A percentile compares a stretch with the other conserved stretches of the same genome.
These are phyloP conservation scores for Ptychobarbus kaznakovi DNA, from an alignment of 2,797 vertebrate species.

Conservation along the genomic window DNA sequence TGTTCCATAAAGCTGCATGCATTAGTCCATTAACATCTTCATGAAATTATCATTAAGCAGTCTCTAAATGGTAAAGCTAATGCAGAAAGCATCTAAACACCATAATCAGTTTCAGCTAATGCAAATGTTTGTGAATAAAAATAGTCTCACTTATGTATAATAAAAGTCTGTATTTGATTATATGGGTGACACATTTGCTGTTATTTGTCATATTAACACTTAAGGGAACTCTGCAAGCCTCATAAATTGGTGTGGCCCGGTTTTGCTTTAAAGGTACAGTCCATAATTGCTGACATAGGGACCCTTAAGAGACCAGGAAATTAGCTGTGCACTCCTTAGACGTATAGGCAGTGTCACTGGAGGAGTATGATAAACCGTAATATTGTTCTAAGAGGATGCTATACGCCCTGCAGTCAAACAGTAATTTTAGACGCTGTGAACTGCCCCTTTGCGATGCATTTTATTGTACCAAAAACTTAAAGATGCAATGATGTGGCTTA, in stretches of 20 bases:
- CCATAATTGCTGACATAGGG: constrained; percentile 17
- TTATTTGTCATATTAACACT: constrained; percentile 19
- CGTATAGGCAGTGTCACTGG: constrained; percentile 22
- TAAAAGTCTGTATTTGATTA: constrained; percentile 25
- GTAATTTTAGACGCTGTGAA: not conserved
- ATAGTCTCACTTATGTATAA: constrained; percentile 21
- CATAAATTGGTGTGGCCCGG: constrained; percentile 2
- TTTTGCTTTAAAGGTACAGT: constrained; percentile 35
- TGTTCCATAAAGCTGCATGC: constrained; percentile 45
- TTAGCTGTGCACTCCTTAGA: constrained; percentile 10
- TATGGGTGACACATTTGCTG: not conserved
- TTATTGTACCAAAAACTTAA: not conserved
- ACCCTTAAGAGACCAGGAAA: constrained; percentile 2
- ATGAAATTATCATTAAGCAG: constrained; percentile 52
- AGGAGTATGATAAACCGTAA: constrained; percentile 6
- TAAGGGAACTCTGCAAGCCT: constrained; percentile 10
- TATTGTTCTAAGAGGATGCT: constrained; percentile 11
- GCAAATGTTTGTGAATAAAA: constrained; percentile 47
- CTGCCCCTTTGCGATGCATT: not conserved
- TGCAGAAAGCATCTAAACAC: constrained; percentile 35
- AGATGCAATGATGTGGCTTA: not conserved
- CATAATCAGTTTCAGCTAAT: constrained; percentile 32
- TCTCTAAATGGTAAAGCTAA: constrained; percentile 37
- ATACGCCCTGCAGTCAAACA: not conserved
- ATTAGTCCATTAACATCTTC: constrained; percentile 53